Conservation (phyloP, 2,888 invertebrate genomes). For the Tenodera sinensis region DNA sequence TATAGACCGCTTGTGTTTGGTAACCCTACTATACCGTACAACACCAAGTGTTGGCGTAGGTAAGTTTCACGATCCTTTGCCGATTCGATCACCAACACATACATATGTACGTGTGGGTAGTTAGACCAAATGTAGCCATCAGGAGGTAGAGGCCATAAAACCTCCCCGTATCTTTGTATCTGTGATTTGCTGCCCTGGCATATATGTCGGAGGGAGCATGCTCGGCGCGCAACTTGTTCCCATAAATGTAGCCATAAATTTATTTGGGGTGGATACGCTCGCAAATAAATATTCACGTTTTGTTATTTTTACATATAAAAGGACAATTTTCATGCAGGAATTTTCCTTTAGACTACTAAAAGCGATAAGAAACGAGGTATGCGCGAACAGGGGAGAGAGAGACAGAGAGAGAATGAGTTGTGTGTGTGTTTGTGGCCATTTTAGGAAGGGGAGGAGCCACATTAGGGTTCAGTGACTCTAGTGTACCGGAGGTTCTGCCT, state of each 20-base stretch:
- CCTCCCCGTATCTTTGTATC: background rate
- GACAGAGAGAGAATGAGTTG: background rate
- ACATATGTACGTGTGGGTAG: background rate
- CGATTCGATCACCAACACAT: background rate
- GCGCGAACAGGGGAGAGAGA: background rate
- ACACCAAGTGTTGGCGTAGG: background rate
- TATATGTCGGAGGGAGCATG: background rate
- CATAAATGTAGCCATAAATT: background rate
- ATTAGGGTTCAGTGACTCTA: background rate
- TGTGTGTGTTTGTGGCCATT: background rate
- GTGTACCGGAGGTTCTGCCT: background rate
- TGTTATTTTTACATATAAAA: background rate
- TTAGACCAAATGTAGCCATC: background rate
- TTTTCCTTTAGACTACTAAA: background rate
- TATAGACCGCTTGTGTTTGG: background rate
- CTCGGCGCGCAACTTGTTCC: background rate
- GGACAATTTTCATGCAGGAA: background rate
- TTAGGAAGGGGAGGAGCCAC: background rate
- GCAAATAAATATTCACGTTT: background rate
- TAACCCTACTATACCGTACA: background rate
- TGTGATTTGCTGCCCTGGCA: background rate
- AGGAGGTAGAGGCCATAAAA: background rate
- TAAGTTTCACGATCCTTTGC: background rate
- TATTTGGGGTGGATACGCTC: background rate
- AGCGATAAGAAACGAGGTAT: background rate